A percentile compares a stretch with the other conserved stretches of the same genome.
These are phyloP conservation scores for Venustoraphidia nigricollis DNA, from an alignment of 2,888 invertebrate genomes.

Conservation along the genomic window DNA sequence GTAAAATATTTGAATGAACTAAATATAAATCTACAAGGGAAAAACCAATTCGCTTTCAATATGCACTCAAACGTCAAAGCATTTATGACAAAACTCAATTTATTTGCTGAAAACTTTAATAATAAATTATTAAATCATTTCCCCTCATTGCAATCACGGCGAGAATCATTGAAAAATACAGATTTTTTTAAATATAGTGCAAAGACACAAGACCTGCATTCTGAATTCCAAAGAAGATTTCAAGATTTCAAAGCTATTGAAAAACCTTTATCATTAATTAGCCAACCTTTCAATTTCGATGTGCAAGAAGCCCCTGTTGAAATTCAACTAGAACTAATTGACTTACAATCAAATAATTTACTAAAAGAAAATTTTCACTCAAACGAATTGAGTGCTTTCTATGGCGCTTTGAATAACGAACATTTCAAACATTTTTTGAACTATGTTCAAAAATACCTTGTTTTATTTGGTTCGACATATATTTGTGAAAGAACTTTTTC, in stretches of 20 bases:
- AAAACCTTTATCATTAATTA: slow-evolving; percentile 4
- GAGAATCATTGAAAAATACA: slow-evolving; percentile 5
- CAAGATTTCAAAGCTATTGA: slow-evolving; percentile 5
- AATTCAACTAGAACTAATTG: slow-evolving; percentile 6
- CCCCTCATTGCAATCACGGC: slow-evolving; percentile 5
- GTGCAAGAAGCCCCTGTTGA: slow-evolving; percentile 4
- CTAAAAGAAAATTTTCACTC: slow-evolving; percentile 7
- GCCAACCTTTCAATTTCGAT: slow-evolving; percentile 5
- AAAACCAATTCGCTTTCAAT: slow-evolving; percentile 5
- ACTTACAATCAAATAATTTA: slow-evolving; percentile 7
- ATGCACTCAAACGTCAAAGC: slow-evolving; percentile 5
- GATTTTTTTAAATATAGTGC: slow-evolving; percentile 7
- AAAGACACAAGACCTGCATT: slow-evolving; percentile 5
- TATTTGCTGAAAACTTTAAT: slow-evolving; percentile 7
- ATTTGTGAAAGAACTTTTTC: slow-evolving; percentile 8
- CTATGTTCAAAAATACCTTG: slow-evolving; percentile 6
- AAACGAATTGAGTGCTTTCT: slow-evolving; percentile 7
- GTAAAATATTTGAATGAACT: slow-evolving; percentile 6
- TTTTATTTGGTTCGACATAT: slow-evolving; percentile 6
- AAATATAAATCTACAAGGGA: slow-evolving; percentile 6
- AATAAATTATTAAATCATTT: slow-evolving; percentile 7
- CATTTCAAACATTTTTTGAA: slow-evolving; percentile 5
- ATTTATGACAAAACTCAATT: slow-evolving; percentile 7
- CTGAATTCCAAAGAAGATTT: slow-evolving; percentile 7
- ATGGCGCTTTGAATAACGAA: slow-evolving; percentile 4